A percentile compares a stretch with the other conserved stretches of the same genome.
phyloP scores from a whole-genome alignment of 2,113 vertebrate genomes.

The Halcyon malimbica region DNA sequence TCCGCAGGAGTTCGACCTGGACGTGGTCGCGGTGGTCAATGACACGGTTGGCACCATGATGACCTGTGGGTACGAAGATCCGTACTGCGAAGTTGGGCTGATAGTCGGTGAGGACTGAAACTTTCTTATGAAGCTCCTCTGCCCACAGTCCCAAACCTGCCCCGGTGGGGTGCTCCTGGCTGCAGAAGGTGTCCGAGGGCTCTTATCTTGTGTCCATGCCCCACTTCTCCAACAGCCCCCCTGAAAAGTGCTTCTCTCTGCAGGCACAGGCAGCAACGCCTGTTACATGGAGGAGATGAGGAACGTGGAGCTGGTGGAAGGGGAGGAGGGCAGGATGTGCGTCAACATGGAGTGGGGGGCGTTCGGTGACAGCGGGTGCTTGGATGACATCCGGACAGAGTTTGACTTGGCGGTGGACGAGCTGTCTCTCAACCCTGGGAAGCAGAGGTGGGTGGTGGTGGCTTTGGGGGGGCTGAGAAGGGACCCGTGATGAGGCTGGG shows the following conservation, averaged over 20 bases:
- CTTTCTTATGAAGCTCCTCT: rapidly evolving
- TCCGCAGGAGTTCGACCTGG: constrained; percentile 92
- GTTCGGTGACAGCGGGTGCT: constrained; percentile 89
- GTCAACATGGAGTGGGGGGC: constrained; percentile 98
- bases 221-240: rapidly evolving
- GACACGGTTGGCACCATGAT: constrained; percentile 99
- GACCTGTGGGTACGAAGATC: constrained; percentile 94
- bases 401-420: constrained; percentile 89
- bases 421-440: constrained; percentile 85
- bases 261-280: constrained; percentile 93
- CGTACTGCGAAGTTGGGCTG: constrained; percentile 91
- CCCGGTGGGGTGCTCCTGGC: neutral
- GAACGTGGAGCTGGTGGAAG: constrained; percentile 91
- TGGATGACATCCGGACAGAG: constrained; percentile 86
- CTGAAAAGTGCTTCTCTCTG: neutral
- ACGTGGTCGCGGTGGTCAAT: constrained; percentile 93
- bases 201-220: rapidly evolving
- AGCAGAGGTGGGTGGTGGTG: constrained; percentile 82
- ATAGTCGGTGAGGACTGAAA: constrained; percentile 86
- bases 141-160: neutral
- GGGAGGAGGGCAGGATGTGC: constrained; percentile 91
- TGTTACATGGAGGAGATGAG: constrained; percentile 99
- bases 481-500: neutral
- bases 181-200: neutral
- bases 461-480: neutral